These are phyloP conservation scores for Junonia oenone DNA, from an alignment of 2,888 invertebrate genomes.

Conservation along the genomic window DNA sequence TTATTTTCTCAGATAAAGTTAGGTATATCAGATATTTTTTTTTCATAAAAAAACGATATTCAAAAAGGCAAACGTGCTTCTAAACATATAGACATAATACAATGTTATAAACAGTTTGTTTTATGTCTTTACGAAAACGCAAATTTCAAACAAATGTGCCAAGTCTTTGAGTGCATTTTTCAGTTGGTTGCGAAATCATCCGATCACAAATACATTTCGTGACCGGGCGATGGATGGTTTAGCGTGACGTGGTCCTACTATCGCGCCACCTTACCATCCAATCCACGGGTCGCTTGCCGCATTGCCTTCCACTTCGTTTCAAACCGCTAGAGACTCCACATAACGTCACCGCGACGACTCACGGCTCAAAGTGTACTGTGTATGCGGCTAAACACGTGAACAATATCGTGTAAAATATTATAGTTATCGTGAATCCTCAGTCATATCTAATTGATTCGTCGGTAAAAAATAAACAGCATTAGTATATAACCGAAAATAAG, in stretches of 20 bases:
- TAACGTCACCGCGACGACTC: constrained; percentile 9
- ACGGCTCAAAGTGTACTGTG: constrained; percentile 1
- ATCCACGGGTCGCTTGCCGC: constrained; percentile 39
- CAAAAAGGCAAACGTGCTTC: background rate
- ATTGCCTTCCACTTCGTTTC: constrained; percentile 29
- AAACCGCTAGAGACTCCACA: constrained; percentile 12
- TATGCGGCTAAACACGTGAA: constrained; percentile 11
- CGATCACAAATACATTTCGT: constrained; percentile 41
- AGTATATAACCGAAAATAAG: constrained; percentile 1
- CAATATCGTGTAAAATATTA: background rate
- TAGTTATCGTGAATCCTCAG: background rate
- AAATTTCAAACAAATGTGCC: constrained; percentile 32
- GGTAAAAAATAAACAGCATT: constrained; percentile 1
- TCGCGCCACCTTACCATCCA: constrained; percentile 69
- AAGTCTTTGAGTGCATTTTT: constrained; percentile 23
- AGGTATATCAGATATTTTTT: no score
- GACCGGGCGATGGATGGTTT: constrained; percentile 32
- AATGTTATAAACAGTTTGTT: background rate
- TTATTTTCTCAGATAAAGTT: no score
- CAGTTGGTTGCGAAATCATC: constrained; percentile 27
- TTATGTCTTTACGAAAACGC: background rate
- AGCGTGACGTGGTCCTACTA: constrained; percentile 61
- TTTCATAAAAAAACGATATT: background rate
- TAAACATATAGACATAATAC: background rate
- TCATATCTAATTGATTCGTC: background rate